Evolutionary conservation across 2,113 vertebrate genomes (phyloP).

Genomic region (Psittacula cyanocephala): DNA sequence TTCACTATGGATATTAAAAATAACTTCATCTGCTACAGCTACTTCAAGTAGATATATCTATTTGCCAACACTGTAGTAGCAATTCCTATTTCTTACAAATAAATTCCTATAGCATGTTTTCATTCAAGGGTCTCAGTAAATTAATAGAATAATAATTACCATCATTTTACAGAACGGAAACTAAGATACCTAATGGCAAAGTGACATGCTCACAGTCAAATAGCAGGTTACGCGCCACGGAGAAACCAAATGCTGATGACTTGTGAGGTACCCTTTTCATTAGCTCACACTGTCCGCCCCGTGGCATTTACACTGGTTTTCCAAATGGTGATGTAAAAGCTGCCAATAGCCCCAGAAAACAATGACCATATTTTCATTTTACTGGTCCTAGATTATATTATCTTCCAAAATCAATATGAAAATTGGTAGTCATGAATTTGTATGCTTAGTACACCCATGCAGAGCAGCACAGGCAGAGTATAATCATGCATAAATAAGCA

Average conservation of each 20-base stretch:
- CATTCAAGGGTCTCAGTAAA: not conserved
- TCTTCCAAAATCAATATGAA: not conserved
- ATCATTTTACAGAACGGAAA: not conserved
- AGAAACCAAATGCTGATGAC: not conserved
- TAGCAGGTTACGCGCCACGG: rapidly evolving
- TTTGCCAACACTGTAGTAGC: not conserved
- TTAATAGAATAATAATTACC: not conserved
- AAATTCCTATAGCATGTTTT: not conserved
- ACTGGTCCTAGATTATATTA: not conserved
- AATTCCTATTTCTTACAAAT: not conserved
- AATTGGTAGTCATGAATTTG: not conserved
- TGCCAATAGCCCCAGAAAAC: not conserved
- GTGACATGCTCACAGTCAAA: not conserved
- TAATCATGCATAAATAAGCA: not conserved
- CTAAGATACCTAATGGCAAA: not conserved
- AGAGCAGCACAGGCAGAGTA: not conserved
- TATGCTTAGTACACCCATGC: not conserved
- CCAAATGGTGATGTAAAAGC: not conserved
- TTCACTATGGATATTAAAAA: not conserved
- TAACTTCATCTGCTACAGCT: not conserved
- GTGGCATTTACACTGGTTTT: not conserved
- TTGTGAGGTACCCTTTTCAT: not conserved
- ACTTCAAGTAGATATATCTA: not conserved
- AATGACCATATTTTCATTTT: not conserved
- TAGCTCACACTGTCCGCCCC: not conserved